A percentile compares a stretch with the other conserved stretches of the same genome.
Evolutionary conservation across 2,888 invertebrate genomes (phyloP).

Genomic region (Pristionchus maxplancki): DNA sequence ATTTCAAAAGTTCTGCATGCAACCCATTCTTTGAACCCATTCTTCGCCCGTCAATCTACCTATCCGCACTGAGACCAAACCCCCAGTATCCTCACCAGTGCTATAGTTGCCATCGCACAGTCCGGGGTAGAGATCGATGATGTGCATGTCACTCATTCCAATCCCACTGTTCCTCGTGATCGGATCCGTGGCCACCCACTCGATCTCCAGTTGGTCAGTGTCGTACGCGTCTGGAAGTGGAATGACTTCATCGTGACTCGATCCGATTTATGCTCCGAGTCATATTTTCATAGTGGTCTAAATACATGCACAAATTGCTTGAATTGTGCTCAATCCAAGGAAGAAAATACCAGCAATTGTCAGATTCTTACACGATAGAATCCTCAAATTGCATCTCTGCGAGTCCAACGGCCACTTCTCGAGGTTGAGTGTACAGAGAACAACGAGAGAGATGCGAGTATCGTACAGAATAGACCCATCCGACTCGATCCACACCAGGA

Average conservation of each 20-base stretch:
- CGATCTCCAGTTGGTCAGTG: slow-evolving; percentile 73
- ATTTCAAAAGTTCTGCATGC: too few species aligned
- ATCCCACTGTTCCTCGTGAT: slow-evolving; percentile 76
- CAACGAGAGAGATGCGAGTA: slow-evolving; percentile 67
- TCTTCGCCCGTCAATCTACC: too few species aligned
- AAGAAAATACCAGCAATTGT: not conserved
- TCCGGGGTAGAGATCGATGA: slow-evolving; percentile 72
- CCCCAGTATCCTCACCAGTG: slow-evolving; percentile 63
- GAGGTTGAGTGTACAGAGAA: slow-evolving; percentile 76
- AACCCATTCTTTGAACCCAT: too few species aligned
- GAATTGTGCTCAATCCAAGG: too few species aligned
- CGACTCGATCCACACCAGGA: slow-evolving; percentile 77
- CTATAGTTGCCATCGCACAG: slow-evolving; percentile 76
- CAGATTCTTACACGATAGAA: slow-evolving; percentile 74
- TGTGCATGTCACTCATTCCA: slow-evolving; percentile 77
- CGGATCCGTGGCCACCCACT: slow-evolving; percentile 72
- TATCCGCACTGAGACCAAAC: not conserved
- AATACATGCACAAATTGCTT: too few species aligned
- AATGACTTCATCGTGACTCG: too few species aligned
- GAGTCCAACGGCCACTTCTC: slow-evolving; percentile 76
- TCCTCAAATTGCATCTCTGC: slow-evolving; percentile 75
- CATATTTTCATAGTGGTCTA: too few species aligned
- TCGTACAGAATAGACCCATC: slow-evolving; percentile 77
- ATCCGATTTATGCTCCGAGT: too few species aligned
- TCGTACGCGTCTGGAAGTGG: slow-evolving; percentile 76